Conservation (phyloP, 2,888 invertebrate species). For the Agriopis marginaria region DNA sequence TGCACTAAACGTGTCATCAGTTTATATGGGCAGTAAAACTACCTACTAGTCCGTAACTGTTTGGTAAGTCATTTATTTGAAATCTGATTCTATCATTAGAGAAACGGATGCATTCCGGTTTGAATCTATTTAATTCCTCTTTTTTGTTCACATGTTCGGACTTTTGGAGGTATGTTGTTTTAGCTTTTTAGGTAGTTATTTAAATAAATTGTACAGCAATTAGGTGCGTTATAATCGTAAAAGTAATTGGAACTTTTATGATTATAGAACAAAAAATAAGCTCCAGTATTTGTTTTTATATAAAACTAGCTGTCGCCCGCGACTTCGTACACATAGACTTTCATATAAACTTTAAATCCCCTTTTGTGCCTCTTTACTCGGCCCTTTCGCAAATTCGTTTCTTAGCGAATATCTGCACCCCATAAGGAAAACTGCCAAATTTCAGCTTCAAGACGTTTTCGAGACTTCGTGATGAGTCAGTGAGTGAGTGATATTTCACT, state of each 20-base stretch:
- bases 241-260: no score
- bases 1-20: neutral
- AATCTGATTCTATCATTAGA: conserved; percentile 4
- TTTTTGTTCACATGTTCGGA: conserved; percentile 1
- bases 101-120: conserved; percentile 21
- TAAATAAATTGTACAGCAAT: neutral
- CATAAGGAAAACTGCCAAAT: no score
- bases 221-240: neutral
- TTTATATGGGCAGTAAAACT: conserved; percentile 2
- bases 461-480: no score
- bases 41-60: neutral
- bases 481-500: no score
- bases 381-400: no score
- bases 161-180: neutral
- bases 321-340: no score
- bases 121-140: conserved; percentile 25
- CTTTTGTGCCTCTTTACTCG: no score
- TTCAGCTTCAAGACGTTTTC: no score
- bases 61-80: neutral
- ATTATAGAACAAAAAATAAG: neutral
- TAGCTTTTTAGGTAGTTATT: neutral
- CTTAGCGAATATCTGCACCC: no score
- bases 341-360: no score
- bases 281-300: neutral
- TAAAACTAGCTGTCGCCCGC: no score